Evolutionary conservation across 2,113 vertebrate genomes (phyloP), one percentile per base, ranked within the genome.

Genomic region (Toxotes jaculatrix): DNA sequence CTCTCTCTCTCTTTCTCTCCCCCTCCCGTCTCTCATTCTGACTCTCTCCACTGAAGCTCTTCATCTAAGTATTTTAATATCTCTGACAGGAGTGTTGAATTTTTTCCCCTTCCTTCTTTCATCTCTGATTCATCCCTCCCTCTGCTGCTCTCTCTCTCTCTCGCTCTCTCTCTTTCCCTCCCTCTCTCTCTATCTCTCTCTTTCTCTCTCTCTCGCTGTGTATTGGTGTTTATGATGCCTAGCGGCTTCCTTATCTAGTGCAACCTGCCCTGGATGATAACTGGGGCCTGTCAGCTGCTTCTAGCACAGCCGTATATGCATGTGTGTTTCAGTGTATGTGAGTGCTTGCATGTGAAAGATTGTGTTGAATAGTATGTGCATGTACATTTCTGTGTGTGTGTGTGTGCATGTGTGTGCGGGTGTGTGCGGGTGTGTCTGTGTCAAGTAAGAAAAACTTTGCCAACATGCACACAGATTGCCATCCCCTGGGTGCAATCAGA

Each of bases 211-310:
- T 16, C 19, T 74, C 21, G 32, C 14, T 43, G n/a, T 69, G 43
- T 74, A 63, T 77, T 74, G 85, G 85, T 84, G 84, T 91, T 89
- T 87, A 91, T 84, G 86, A 93, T 79, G 77, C 90, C 91, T 91
- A 51, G 60, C 70, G 23, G 88, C 82, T 77, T 43, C 66, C 87
- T 90, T 91, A 88, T 93, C 86, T 85, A 31, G 40, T 77, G 66
- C 65, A 74, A 80, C 84, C 79, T 90, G 87, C 76, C 79, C 84
- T 60, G 42, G 77, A 89, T 90, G 88, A 91, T 92, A 92, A 88
- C 88, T 83, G 80, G 61, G 53, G 70, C 80, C 84, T 87, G 88
- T 91, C 86, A 89, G 74, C 84, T 80, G 67, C 80, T 81, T 66
- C 40, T 47, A 69, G 79, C 70, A 27, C 43, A 53, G 36, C 59